phyloP scores from a whole-genome alignment of 2,113 vertebrate genomes.

The Zapus hudsonius region DNA sequence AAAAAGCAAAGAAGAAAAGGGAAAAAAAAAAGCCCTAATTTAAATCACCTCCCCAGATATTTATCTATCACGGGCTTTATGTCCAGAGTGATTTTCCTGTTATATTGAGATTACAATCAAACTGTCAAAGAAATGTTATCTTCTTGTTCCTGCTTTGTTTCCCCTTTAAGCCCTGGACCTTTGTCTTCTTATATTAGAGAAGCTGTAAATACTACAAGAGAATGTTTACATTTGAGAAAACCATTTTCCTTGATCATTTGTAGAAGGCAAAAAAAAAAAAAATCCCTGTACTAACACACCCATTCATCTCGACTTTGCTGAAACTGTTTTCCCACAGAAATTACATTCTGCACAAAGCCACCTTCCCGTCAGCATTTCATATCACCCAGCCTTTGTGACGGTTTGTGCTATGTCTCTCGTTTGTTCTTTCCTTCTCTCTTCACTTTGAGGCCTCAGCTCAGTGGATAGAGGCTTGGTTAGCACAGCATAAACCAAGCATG shows the following conservation, averaged over 20 bases:
- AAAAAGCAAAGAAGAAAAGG: neutral
- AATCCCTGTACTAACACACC: conserved; percentile 55
- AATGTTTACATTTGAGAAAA: conserved; percentile 79
- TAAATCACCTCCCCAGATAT: conserved; percentile 56
- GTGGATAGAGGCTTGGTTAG: too few relatives aligned
- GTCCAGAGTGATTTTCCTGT: conserved; percentile 68
- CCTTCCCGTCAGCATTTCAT: neutral
- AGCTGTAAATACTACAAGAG: conserved; percentile 73
- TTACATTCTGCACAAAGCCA: neutral
- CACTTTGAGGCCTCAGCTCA: too few relatives aligned
- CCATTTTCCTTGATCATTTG: conserved; percentile 78
- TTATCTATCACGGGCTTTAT: conserved; percentile 48
- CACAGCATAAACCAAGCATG: too few relatives aligned
- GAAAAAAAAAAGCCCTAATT: neutral
- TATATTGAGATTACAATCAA: conserved; percentile 76
- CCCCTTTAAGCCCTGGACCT: conserved; percentile 67
- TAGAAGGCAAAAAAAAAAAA: conserved; percentile 43
- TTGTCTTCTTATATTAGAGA: conserved; percentile 73
- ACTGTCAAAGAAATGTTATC: conserved; percentile 75
- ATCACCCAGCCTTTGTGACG: neutral
- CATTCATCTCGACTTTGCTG: conserved; percentile 62
- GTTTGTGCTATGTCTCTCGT: neutral
- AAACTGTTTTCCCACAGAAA: conserved; percentile 55
- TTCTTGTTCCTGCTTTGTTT: conserved; percentile 60
- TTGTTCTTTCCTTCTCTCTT: neutral